These are phyloP conservation scores for Hyposoter didymator DNA, from an alignment of 2,888 invertebrate species.

Conservation along the genomic window DNA sequence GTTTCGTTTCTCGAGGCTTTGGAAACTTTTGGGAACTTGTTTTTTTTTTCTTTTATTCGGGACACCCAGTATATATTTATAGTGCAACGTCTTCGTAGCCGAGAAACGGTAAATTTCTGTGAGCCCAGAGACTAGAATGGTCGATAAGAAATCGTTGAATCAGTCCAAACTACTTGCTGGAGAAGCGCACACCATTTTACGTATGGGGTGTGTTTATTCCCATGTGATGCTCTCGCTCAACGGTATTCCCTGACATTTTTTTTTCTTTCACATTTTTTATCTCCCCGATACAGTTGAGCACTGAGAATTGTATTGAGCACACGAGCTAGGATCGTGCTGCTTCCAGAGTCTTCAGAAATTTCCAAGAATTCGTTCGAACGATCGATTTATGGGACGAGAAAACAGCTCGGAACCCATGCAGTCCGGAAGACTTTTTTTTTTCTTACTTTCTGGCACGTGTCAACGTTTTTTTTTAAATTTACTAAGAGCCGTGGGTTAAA, in stretches of 20 bases:
- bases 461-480: background rate
- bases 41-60: background rate
- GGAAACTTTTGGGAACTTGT: background rate
- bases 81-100: slow-evolving; percentile 31
- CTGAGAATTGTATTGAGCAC: slow-evolving; percentile 18
- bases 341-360: background rate
- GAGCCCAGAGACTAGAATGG: slow-evolving; percentile 24
- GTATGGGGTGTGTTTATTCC: slow-evolving; percentile 23
- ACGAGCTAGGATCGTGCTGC: background rate
- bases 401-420: background rate
- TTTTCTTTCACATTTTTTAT: slow-evolving; percentile 1
- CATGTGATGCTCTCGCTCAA: slow-evolving; percentile 28
- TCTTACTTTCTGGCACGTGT: background rate
- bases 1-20: background rate
- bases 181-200: slow-evolving; percentile 29
- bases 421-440: slow-evolving; percentile 1
- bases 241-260: slow-evolving; percentile 37
- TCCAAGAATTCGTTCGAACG: slow-evolving; percentile 5
- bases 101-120: slow-evolving; percentile 52
- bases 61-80: slow-evolving; percentile 7
- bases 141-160: slow-evolving; percentile 60
- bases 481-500: background rate
- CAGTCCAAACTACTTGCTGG: slow-evolving; percentile 38
- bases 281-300: slow-evolving; percentile 17
- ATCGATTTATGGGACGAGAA: slow-evolving; percentile 5